Percentiles rank a stretch among this genome's conserved stretches.
Evolutionary conservation across 2,888 invertebrate species (phyloP).

Genomic region (Hermaeophaga mercurialis): DNA sequence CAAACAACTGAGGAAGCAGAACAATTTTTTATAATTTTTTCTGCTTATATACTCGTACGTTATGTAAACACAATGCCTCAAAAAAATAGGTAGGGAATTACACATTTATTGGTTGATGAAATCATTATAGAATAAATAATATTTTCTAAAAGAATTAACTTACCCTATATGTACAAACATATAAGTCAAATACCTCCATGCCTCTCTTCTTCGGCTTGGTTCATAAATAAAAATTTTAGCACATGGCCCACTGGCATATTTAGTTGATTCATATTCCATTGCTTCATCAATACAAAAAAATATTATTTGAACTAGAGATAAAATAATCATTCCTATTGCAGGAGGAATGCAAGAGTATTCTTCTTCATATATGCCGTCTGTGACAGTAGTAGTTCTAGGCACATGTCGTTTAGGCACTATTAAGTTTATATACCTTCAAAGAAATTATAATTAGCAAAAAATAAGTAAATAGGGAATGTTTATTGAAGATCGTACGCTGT

Average conservation of each 20-base stretch:
- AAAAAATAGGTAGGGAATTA: too few relatives aligned
- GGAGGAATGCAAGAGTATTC: constrained; percentile 95
- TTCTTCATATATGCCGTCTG: constrained; percentile 70
- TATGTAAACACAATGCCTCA: too few relatives aligned
- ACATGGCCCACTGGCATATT: constrained; percentile 63
- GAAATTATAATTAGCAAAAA: neutral
- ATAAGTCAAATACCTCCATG: constrained; percentile 93
- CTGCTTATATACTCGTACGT: too few relatives aligned
- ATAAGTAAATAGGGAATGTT: too few relatives aligned
- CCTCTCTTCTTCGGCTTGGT: constrained; percentile 82
- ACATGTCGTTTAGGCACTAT: constrained; percentile 38
- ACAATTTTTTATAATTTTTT: too few relatives aligned
- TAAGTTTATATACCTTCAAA: constrained; percentile 42
- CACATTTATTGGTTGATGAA: too few relatives aligned
- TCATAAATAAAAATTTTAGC: constrained; percentile 82
- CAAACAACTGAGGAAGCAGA: too few relatives aligned
- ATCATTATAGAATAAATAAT: too few relatives aligned
- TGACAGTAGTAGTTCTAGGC: constrained; percentile 38
- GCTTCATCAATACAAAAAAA: constrained; percentile 62
- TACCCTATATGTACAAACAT: constrained; percentile 96
- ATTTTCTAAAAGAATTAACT: constrained; percentile 54
- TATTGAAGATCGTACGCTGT: too few relatives aligned
- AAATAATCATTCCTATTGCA: constrained; percentile 86
- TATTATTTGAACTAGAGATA: constrained; percentile 85
- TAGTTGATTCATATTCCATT: constrained; percentile 50